Evolutionary conservation across 2,113 vertebrate species (phyloP).

Genomic region (Coptodon bakossiorum): DNA sequence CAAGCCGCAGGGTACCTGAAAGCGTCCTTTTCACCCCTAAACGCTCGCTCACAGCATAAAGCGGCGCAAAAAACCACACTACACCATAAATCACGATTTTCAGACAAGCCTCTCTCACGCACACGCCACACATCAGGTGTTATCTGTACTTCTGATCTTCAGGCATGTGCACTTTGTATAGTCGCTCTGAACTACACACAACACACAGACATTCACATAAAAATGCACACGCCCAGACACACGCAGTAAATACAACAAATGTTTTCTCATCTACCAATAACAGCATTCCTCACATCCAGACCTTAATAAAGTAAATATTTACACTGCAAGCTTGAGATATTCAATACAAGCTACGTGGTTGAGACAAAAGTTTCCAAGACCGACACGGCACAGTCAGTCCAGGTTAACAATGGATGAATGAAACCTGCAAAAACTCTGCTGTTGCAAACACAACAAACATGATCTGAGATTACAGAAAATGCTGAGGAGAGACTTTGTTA

Average conservation of each 20-base stretch:
- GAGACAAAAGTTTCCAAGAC: slow-evolving; percentile 50
- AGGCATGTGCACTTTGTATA: slow-evolving; percentile 38
- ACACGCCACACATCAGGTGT: slow-evolving; percentile 45
- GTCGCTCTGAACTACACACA: slow-evolving; percentile 21
- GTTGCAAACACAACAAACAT: slow-evolving; percentile 20
- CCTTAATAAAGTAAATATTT: slow-evolving; percentile 60
- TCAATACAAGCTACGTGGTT: slow-evolving; percentile 34
- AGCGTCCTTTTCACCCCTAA: slow-evolving; percentile 59
- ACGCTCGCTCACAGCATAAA: slow-evolving; percentile 29
- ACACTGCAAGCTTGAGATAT: slow-evolving; percentile 49
- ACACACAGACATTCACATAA: slow-evolving; percentile 1
- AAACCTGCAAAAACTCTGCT: not conserved
- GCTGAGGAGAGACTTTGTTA: not conserved
- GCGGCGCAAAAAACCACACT: slow-evolving; percentile 12
- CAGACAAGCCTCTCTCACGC: slow-evolving; percentile 61
- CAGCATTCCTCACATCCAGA: slow-evolving; percentile 53
- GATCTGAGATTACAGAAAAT: not conserved
- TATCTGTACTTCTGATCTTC: slow-evolving; percentile 55
- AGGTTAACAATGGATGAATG: not conserved
- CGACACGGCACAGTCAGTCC: not conserved
- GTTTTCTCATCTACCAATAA: slow-evolving; percentile 49
- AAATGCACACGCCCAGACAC: slow-evolving; percentile 25
- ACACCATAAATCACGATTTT: slow-evolving; percentile 54
- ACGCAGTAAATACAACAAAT: slow-evolving; percentile 64
- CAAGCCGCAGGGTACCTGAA: slow-evolving; percentile 53